Conservation (phyloP, 2,797 vertebrate genomes). For the Pangasius mekongensis region DNA sequence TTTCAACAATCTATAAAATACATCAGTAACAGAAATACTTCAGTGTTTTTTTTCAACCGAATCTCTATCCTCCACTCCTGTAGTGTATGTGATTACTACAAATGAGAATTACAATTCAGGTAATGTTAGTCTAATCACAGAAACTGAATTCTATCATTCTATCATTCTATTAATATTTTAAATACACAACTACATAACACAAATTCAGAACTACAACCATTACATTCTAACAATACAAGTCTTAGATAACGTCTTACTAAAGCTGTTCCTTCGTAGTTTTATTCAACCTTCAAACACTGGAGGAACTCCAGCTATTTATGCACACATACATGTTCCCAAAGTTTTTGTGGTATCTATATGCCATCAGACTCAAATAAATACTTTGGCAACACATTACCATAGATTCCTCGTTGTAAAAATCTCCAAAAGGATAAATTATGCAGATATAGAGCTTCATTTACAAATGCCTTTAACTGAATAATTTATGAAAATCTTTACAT, state of each 20-base stretch:
- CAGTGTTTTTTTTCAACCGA: background rate
- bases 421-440: background rate
- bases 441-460: background rate
- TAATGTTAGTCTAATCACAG: background rate
- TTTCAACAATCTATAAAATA: background rate
- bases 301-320: background rate
- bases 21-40: background rate
- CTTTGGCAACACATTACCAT: background rate
- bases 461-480: background rate
- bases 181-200: background rate
- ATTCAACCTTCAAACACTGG: background rate
- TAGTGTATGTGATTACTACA: background rate
- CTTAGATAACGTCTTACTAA: background rate
- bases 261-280: background rate
- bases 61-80: background rate
- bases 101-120: background rate
- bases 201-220: background rate
- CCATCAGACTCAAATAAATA: background rate
- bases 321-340: background rate
- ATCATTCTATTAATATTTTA: background rate
- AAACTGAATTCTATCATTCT: background rate
- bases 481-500: background rate
- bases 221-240: background rate
- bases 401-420: background rate
- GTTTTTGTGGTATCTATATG: background rate